A percentile compares a stretch with the other conserved stretches of the same genome.
These are phyloP conservation scores for Diachrysia chrysitis DNA, from an alignment of 2,888 invertebrate genomes.

Conservation along the genomic window DNA sequence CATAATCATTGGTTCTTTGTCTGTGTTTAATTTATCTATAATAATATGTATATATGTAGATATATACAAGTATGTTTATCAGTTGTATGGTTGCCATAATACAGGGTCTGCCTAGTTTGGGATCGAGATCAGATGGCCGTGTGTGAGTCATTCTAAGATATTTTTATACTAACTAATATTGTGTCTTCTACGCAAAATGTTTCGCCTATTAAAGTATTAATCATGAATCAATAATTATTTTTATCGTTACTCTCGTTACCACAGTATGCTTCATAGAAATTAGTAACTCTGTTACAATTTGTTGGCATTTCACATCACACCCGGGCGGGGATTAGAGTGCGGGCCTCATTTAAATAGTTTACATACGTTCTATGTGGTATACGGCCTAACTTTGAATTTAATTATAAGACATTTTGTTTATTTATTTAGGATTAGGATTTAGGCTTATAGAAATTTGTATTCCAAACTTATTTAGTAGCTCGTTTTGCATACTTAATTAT, in stretches of 20 bases:
- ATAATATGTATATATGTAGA: too few species aligned
- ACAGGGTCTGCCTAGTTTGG: too few species aligned
- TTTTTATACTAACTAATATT: too few species aligned
- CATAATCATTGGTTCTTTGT: too few species aligned
- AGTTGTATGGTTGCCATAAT: too few species aligned
- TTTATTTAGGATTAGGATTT: constrained; percentile 26
- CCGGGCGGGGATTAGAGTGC: constrained; percentile 51
- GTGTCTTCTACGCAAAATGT: too few species aligned
- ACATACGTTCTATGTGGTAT: constrained; percentile 33
- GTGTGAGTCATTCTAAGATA: too few species aligned
- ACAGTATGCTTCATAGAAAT: constrained; percentile 21
- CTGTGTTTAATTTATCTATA: too few species aligned
- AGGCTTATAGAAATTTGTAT: constrained; percentile 12
- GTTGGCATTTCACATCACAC: constrained; percentile 37
- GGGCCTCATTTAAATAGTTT: constrained; percentile 65
- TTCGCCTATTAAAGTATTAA: too few species aligned
- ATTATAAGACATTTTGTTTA: constrained; percentile 52
- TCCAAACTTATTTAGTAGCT: background rate
- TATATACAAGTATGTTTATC: too few species aligned
- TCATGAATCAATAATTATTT: background rate
- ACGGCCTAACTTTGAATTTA: constrained; percentile 56
- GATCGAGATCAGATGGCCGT: too few species aligned
- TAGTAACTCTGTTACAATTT: constrained; percentile 12
- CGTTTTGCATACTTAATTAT: constrained; percentile 4
- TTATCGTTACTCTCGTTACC: background rate